Evolutionary conservation across 2,888 invertebrate genomes (phyloP).

Genomic region (Drosophila barbarae): DNA sequence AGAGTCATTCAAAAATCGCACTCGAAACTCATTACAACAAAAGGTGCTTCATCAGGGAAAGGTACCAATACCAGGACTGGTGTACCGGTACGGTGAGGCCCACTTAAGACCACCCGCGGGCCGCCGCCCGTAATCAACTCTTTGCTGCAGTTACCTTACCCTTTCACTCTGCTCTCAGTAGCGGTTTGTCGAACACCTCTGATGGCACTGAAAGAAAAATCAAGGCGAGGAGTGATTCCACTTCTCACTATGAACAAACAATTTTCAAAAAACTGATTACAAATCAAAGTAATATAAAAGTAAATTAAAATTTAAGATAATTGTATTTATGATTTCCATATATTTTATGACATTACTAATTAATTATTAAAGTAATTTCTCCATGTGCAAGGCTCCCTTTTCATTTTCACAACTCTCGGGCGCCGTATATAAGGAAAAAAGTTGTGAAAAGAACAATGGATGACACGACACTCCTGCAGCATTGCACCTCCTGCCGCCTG

Average conservation of each 20-base stretch:
- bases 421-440: slow-evolving; percentile 58
- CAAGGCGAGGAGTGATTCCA: no score
- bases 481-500: slow-evolving; percentile 17
- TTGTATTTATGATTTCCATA: neutral
- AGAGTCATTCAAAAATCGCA: slow-evolving; percentile 58
- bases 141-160: slow-evolving; percentile 29
- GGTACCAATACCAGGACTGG: slow-evolving; percentile 28
- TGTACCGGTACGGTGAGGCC: slow-evolving; percentile 43
- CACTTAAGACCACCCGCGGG: slow-evolving; percentile 67
- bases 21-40: slow-evolving; percentile 75
- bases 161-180: slow-evolving; percentile 2
- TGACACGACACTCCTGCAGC: slow-evolving; percentile 39
- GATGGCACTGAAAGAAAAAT: slow-evolving; percentile 17
- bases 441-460: slow-evolving; percentile 70
- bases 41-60: slow-evolving; percentile 70
- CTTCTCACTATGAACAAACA: no score
- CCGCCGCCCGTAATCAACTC: slow-evolving; percentile 60
- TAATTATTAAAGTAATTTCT: slow-evolving; percentile 3
- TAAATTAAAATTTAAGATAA: neutral
- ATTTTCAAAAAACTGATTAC: neutral
- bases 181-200: slow-evolving; percentile 61
- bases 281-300: neutral
- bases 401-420: slow-evolving; percentile 61
- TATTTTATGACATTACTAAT: neutral
- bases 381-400: slow-evolving; percentile 45